Evolutionary conservation across 1,140 invertebrate species (phyloP), one percentile per base, ranked within the genome.

Genomic region (Rhynchophorus ferrugineus): DNA sequence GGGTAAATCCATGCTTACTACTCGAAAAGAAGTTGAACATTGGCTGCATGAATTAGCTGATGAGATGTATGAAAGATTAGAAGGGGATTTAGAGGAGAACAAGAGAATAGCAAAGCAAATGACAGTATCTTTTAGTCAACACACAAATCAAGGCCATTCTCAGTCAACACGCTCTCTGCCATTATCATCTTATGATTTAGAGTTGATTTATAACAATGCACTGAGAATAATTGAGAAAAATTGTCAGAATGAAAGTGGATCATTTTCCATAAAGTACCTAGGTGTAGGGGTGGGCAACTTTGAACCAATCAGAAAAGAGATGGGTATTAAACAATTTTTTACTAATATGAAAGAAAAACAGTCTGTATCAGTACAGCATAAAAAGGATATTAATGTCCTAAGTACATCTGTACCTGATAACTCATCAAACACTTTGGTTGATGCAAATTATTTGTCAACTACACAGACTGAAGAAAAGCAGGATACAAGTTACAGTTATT

Each of bases 51-150:
- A 92, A 65, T 71, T 98, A 3, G 73, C 84, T 0, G 78, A 77
- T 24, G 93, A 97, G 75, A 78, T 96, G 22, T 78, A 80, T 36
- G 90, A 95, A 67, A 76, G 93, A 39, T 70, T 97, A n/a, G 77
- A 84, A 37, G 82, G 85, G 64, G 93, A 97, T 74, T 76, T 75
- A 11, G 70, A 75, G 46, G 83, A 82, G 68, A 85, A 83, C 59
- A 80, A 83, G 57, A 73, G 85, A 22, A 76, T 73, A 17, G 83
- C 83, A 1, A 81, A 78, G 36, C 75, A 83, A 59, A 76, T 87
- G 66, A 79, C 76, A 3, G 66, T 83, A 2, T 76, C 73, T 61
- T 83, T 78, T 59, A 69, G 75, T 1, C 78, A 80, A 37, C 57
- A 79, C 50, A 64, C 75, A 18, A 74, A 84, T 60, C 75, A 75